These are phyloP conservation scores for Xiphophorus hellerii DNA, from an alignment of 2,113 vertebrate genomes.

Conservation along the genomic window DNA sequence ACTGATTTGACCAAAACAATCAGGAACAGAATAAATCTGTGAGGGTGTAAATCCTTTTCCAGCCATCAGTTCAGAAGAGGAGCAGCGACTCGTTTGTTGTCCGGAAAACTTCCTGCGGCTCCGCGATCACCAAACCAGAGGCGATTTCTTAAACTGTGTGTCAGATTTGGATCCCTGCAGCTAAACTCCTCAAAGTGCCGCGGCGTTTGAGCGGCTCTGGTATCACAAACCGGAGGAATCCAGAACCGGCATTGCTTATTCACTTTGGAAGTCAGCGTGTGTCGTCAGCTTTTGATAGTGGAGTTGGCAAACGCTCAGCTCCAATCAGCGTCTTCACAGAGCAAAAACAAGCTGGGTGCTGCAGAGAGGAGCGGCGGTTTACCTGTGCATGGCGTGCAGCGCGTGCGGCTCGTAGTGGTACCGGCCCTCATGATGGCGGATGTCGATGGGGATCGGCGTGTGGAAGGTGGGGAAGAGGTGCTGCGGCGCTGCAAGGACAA, in stretches of 20 bases:
- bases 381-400: conserved; percentile 91
- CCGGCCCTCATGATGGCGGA: conserved; percentile 94
- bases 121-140: conserved; percentile 3
- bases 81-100: not conserved
- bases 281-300: conserved; percentile 58
- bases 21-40: too few relatives aligned
- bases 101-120: not conserved
- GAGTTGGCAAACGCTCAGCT: conserved; percentile 40
- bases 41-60: too few relatives aligned
- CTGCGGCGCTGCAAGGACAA: conserved; percentile 83
- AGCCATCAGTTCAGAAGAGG: conserved; percentile 7
- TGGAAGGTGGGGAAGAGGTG: conserved; percentile 93
- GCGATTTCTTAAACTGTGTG: not conserved
- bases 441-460: conserved; percentile 92
- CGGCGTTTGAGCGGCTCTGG: conserved; percentile 12
- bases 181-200: conserved; percentile 10
- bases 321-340: conserved; percentile 37
- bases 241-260: conserved; percentile 47
- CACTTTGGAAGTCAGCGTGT: conserved; percentile 51
- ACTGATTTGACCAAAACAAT: too few relatives aligned
- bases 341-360: conserved; percentile 13
- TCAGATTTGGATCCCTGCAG: conserved; percentile 9
- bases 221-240: conserved; percentile 36
- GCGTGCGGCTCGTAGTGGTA: conserved; percentile 94
- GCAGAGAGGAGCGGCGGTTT: conserved; percentile 19